phyloP scores from a whole-genome alignment of 2,888 invertebrate species.

The Drosophila kanekoi region DNA sequence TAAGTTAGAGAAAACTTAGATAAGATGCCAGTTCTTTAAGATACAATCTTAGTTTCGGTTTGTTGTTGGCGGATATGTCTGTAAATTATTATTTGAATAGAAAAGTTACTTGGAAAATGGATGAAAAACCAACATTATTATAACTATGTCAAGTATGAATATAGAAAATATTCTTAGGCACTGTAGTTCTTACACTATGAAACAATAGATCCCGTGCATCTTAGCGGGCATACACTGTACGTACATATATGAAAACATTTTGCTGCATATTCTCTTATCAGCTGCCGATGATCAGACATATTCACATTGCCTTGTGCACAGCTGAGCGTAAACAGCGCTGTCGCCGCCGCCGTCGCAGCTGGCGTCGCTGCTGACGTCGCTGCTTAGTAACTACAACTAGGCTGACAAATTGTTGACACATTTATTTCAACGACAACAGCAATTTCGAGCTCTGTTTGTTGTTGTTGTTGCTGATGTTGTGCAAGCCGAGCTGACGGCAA shows the following conservation, averaged over 20 bases:
- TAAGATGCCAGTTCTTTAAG: too few species aligned
- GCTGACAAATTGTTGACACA: conserved; percentile 70
- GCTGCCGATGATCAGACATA: conserved; percentile 29
- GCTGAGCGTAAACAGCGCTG: conserved; percentile 49
- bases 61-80: too few species aligned
- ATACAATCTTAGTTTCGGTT: too few species aligned
- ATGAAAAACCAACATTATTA: too few species aligned
- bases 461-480: conserved; percentile 42
- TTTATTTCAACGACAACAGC: conserved; percentile 42
- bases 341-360: conserved; percentile 5
- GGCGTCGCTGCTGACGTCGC: conserved; percentile 36
- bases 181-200: too few species aligned
- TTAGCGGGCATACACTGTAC: conserved; percentile 2
- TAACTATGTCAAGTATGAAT: too few species aligned
- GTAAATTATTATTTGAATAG: too few species aligned
- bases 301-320: conserved; percentile 54
- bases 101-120: too few species aligned
- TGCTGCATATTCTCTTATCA: conserved; percentile 35
- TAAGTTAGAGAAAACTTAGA: background rate
- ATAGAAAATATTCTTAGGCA: too few species aligned
- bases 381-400: conserved; percentile 62
- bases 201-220: background rate
- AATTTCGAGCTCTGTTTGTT: conserved; percentile 33
- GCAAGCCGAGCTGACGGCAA: conserved; percentile 59
- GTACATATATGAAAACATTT: conserved; percentile 15